Conservation (phyloP, 2,888 invertebrate genomes). For the Phytoseiulus persimilis region DNA sequence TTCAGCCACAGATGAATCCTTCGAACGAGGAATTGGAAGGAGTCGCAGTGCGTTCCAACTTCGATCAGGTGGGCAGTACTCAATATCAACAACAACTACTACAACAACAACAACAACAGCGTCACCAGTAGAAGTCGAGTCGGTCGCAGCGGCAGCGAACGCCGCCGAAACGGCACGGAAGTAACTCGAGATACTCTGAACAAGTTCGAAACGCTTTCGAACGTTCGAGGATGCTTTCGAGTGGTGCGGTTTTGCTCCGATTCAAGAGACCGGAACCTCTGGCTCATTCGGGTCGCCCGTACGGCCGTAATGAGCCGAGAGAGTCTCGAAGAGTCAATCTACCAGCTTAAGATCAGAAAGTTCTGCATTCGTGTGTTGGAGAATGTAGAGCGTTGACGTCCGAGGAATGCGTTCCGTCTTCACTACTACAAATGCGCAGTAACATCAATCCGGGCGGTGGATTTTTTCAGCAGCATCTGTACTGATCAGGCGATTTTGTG, state of each 20-base stretch:
- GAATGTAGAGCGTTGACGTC: not conserved
- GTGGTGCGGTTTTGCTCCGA: not conserved
- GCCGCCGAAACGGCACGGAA: not conserved
- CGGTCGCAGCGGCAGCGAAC: not conserved
- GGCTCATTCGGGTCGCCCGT: not conserved
- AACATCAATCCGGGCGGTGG: not conserved
- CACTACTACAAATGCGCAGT: not conserved
- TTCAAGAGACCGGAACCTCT: not conserved
- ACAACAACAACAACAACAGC: not conserved
- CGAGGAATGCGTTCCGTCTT: not conserved
- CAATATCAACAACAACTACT: not conserved
- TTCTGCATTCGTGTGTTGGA: not conserved
- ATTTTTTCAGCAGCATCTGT: not conserved
- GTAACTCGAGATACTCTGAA: not conserved
- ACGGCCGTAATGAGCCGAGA: not conserved
- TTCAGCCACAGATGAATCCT: not conserved
- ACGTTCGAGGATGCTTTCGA: not conserved
- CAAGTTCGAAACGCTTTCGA: not conserved
- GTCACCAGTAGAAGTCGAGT: not conserved
- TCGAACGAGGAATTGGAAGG: slow-evolving; percentile 23
- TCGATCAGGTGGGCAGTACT: slow-evolving; percentile 19
- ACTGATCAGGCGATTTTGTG: not conserved
- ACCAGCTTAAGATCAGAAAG: not conserved
- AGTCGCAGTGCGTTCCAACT: slow-evolving; percentile 35
- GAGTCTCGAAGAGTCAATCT: no score